Conservation (phyloP, 2,797 vertebrate species). For the Gorsachius magnificus region DNA sequence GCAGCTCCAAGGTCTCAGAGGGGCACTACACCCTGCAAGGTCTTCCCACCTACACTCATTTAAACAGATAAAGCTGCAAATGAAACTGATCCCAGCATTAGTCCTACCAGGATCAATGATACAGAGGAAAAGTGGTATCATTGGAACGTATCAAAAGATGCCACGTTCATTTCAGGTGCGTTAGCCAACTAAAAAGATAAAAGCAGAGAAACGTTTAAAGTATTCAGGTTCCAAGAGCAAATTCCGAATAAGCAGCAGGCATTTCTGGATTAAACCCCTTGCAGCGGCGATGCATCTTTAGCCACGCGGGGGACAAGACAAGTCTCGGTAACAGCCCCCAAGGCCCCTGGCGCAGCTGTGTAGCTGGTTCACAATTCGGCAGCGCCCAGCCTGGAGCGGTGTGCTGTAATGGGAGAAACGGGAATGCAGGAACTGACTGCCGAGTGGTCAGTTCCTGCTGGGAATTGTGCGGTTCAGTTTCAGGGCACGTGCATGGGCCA, state of each 20-base stretch:
- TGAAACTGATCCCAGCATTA: not conserved
- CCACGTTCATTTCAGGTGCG: fast-evolving
- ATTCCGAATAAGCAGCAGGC: not conserved
- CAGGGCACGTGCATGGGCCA: fast-evolving
- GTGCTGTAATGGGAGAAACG: not conserved
- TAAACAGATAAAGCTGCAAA: not conserved
- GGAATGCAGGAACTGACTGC: not conserved
- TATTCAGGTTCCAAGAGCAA: not conserved
- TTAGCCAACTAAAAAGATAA: not conserved
- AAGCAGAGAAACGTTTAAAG: not conserved
- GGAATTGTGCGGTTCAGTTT: not conserved
- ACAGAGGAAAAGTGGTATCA: not conserved
- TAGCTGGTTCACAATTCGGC: fast-evolving
- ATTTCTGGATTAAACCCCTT: not conserved
- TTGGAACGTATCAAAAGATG: not conserved
- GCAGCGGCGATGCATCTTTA: not conserved
- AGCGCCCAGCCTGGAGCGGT: not conserved
- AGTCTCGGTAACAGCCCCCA: not conserved
- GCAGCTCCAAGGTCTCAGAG: not conserved
- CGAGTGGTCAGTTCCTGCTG: not conserved
- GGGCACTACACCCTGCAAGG: not conserved
- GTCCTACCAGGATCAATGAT: not conserved
- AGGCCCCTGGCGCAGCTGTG: not conserved
- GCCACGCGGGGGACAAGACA: fast-evolving
- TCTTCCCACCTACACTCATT: not conserved